Base-by-base conservation (phyloP, 2,888 invertebrate species). In the Drosophila borealis region DNA sequence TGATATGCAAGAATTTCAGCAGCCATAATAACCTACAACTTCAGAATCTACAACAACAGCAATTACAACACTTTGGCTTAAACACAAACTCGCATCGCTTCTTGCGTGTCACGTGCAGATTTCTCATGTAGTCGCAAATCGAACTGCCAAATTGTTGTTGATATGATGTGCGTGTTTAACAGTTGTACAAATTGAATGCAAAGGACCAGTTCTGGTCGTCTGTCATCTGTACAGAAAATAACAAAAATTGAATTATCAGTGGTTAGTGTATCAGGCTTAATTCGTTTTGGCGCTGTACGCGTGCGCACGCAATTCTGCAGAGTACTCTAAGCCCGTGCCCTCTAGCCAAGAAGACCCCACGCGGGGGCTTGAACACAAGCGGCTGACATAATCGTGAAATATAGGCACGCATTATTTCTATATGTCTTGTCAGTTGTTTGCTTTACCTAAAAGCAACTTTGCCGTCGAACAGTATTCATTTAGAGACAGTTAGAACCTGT, bases 281-380 rank as follows among this genome's bases (percentile, higher is more conserved):
- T 91, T 91, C 86, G 91, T 89, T 91, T 83, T 91, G 90, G 91
- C 86, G 91, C 89, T 88, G 70, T 84, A 89, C 91, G 90, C 90
- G 91, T 90, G 91, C 91, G 91, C 90, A 90, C 90, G 90, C 90
- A 90, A 78, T 60, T 79, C 65, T 48, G 36, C 17, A 25, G 45
- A 59, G 17, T 55, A 44, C 59, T 56, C 66, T 34, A 46, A 41
- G 29, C 39, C 51, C 33, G 34, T 13, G 29, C 36, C 44, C 45
- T 10, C 33, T n/a, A 4, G 13, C 37, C 39, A 0, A 1, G 33
- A 41, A 50, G 72, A 69, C 76, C 81, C 56, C 82, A 84, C 66
- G 88, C 84, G 81, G 82, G 61, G 88, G 25, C 66, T 68, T 70
- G 78, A 82, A 82, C 82, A 82, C 88, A 82, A 70, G 44, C 85